phyloP scores from a whole-genome alignment of 2,888 invertebrate species.

The Aethes cnicana region DNA sequence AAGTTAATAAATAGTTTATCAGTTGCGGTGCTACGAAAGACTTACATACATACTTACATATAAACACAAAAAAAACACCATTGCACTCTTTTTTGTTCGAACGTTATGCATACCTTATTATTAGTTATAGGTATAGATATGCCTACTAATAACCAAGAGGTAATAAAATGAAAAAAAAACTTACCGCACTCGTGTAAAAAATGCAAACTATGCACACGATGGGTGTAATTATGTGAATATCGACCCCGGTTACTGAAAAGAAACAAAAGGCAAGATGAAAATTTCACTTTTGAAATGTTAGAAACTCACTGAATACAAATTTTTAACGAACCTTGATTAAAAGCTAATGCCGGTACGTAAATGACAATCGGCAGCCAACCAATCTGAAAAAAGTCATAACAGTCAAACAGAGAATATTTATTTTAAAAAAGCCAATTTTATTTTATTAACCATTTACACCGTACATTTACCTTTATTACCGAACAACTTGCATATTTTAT shows the following conservation, averaged over 20 bases:
- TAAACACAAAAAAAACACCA: no score
- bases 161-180: constrained; percentile 59
- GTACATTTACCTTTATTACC: no score
- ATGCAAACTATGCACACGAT: constrained; percentile 92
- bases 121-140: no score
- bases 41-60: no score
- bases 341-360: constrained; percentile 89
- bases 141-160: no score
- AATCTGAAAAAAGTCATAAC: constrained; percentile 75
- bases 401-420: background rate
- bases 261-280: constrained; percentile 6
- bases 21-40: no score
- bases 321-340: constrained; percentile 86
- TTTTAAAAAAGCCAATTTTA: background rate
- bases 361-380: constrained; percentile 90
- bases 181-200: constrained; percentile 92
- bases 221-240: constrained; percentile 90
- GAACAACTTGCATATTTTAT: no score
- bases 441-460: no score
- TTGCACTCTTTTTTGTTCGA: no score
- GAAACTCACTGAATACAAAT: background rate
- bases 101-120: no score
- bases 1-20: no score
- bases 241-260: constrained; percentile 90
- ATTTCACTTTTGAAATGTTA: constrained; percentile 9